Percentiles rank a stretch among this genome's conserved stretches.
Evolutionary conservation across 2,888 invertebrate genomes (phyloP).

Genomic region (Cenopis cana): DNA sequence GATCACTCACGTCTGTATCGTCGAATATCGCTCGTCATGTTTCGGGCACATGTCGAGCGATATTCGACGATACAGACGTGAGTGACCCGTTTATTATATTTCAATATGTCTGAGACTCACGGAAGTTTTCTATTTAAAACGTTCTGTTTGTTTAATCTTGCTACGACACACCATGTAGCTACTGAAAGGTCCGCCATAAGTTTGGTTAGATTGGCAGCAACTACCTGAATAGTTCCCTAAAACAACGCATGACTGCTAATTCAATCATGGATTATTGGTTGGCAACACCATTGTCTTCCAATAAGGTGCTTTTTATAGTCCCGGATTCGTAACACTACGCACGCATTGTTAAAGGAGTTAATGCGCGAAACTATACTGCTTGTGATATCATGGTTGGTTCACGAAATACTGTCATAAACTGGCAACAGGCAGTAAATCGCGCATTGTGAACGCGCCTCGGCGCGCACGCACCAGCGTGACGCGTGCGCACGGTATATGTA

Average conservation of each 20-base stretch:
- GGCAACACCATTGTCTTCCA: neutral
- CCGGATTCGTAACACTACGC: conserved; percentile 1
- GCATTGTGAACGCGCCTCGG: conserved; percentile 67
- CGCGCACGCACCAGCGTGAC: conserved; percentile 70
- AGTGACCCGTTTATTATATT: too few relatives aligned
- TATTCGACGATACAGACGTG: too few relatives aligned
- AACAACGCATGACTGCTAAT: neutral
- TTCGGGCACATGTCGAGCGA: too few relatives aligned
- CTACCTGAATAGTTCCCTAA: neutral
- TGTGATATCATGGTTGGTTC: conserved; percentile 46
- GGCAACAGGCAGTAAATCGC: conserved; percentile 58
- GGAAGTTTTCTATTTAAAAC: too few relatives aligned
- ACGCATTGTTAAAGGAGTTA: conserved; percentile 34
- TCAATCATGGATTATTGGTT: neutral
- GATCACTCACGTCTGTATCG: too few relatives aligned
- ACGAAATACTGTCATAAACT: conserved; percentile 60
- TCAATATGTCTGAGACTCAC: too few relatives aligned
- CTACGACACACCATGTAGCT: neutral
- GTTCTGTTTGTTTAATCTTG: neutral
- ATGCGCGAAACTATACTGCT: conserved; percentile 33
- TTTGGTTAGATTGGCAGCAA: neutral
- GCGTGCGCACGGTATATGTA: conserved; percentile 52
- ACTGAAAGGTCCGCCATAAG: neutral
- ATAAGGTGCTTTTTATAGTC: neutral
- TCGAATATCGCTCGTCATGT: too few relatives aligned